Base-by-base conservation (phyloP, 2,797 vertebrate genomes). In the Adrianichthys oophorus region DNA sequence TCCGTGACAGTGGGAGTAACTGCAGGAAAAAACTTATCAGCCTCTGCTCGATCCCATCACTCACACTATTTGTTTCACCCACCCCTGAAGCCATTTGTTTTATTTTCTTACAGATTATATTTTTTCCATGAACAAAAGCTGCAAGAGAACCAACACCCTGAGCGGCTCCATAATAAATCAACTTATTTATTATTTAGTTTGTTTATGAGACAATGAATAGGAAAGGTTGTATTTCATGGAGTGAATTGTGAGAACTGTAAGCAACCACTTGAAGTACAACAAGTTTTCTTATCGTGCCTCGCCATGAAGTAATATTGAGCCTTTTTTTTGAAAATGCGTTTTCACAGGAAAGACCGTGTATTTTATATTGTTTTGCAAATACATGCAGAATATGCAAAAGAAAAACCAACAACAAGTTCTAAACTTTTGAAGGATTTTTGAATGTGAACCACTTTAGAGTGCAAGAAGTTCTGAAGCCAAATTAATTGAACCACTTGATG, bases 191-290 rank as follows among this genome's bases (percentile, higher is more conserved):
- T 62, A 75, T 71, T 69, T 48, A 45, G 64, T 80, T 70, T 86
- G 82, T 89, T 83, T 86, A 74, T 83, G 75, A 8, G 65, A 85
- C 76, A 80, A 85, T 89, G 90, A 90, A 90, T 86, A 90, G 85
- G 87, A 91, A 87, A 84, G 23, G 71, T 78, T 87, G 57, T 52
- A 61, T 80, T 82, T 80, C 62, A 76, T 41, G 41, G 65, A 21
- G 42, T 86, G 84, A 90, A 92, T 90, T 81, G 85, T 89, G 89
- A 87, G 86, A 89, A 87, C 67, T 74, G 15, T 62, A 53, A 52
- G 57, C 51, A 55, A 61, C 74, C 62, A 70, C 68, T 62, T 1
- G 46, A 81, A 75, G 59, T 56, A 70, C 70, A 70, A 62, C 58
- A 77, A 63, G 26, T 74, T 77, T 72, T 64, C 85, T 92, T 91